A percentile compares a stretch with the other conserved stretches of the same genome.
Evolutionary conservation across 2,113 vertebrate species (phyloP).

Genomic region (Burhinus bistriatus): DNA sequence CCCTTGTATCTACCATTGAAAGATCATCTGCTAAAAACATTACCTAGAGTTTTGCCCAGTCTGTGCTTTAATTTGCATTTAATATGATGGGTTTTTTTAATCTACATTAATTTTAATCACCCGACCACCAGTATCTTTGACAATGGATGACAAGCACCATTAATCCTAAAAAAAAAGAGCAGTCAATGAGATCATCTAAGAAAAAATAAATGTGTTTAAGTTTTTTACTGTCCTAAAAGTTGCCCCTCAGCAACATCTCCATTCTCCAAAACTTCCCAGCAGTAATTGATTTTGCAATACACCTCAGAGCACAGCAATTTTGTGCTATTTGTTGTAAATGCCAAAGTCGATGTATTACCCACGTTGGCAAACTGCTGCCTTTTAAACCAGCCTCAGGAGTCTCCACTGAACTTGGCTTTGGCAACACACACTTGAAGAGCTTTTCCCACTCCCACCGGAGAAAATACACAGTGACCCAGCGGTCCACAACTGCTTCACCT

Average conservation of each 20-base stretch:
- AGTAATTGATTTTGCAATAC: constrained; percentile 38
- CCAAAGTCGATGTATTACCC: background rate
- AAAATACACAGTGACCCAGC: background rate
- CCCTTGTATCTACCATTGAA: background rate
- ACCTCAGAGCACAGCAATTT: background rate
- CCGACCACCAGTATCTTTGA: background rate
- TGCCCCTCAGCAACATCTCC: background rate
- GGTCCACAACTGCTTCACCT: background rate
- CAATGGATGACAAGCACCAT: background rate
- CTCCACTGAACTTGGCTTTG: background rate
- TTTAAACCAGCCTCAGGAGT: background rate
- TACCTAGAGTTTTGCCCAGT: background rate
- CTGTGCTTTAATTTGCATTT: background rate
- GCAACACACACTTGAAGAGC: background rate
- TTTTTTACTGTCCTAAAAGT: background rate
- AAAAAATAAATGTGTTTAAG: background rate
- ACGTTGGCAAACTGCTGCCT: background rate
- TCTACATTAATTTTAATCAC: background rate
- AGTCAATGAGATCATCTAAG: background rate
- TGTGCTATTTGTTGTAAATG: background rate
- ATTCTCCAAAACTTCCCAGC: background rate
- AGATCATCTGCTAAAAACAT: background rate
- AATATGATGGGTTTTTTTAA: background rate
- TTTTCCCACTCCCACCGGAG: background rate
- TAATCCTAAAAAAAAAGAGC: background rate